Conservation (phyloP, 2,888 invertebrate species). For the Autographa pulchrina region DNA sequence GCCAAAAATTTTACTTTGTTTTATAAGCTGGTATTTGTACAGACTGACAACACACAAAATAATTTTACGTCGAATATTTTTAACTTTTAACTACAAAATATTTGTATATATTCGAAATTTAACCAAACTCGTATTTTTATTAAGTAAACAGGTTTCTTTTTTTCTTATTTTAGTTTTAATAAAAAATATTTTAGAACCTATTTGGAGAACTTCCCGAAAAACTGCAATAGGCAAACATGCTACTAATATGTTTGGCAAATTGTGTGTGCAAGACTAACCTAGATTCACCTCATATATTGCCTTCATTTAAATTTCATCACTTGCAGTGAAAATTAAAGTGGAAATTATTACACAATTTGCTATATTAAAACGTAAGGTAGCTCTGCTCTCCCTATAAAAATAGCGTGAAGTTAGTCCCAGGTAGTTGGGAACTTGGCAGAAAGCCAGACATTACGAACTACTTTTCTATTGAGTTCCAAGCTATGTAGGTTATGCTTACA, state of each 20-base stretch:
- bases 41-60: too few relatives aligned
- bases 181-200: too few relatives aligned
- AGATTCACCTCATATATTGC: not conserved
- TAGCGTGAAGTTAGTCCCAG: slow-evolving; percentile 41
- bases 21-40: too few relatives aligned
- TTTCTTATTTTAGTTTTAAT: too few relatives aligned
- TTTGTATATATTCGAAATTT: too few relatives aligned
- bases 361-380: not conserved
- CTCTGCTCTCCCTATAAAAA: slow-evolving; percentile 19
- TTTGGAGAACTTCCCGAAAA: not conserved
- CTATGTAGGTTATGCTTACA: slow-evolving; percentile 1
- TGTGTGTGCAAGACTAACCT: not conserved
- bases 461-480: slow-evolving; percentile 28
- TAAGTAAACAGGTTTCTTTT: too few relatives aligned
- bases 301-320: slow-evolving; percentile 4
- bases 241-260: slow-evolving; percentile 1
- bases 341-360: slow-evolving; percentile 4
- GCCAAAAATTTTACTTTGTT: too few relatives aligned
- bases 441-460: slow-evolving; percentile 37
- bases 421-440: slow-evolving; percentile 35
- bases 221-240: not conserved
- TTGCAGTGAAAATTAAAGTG: not conserved
- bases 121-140: too few relatives aligned
- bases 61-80: too few relatives aligned
- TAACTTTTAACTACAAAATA: too few relatives aligned